Conservation (phyloP, 2,113 vertebrate genomes). For the Lamprologus lemairii region DNA sequence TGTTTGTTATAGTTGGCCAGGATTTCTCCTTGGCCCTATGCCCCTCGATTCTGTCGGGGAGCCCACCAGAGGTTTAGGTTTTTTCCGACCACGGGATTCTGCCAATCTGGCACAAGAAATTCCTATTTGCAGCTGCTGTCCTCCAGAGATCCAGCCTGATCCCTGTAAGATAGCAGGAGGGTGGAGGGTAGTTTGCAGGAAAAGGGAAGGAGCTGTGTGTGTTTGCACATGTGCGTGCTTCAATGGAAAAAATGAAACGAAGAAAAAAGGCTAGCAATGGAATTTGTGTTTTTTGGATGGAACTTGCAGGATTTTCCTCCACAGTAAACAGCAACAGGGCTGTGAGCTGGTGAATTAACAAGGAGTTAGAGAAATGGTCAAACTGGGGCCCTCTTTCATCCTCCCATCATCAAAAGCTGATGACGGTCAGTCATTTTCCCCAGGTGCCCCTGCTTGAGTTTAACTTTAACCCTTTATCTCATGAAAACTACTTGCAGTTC, state of each 20-base stretch:
- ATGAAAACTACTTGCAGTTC: not conserved
- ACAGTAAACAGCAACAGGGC: constrained; percentile 78
- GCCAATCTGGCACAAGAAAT: constrained; percentile 77
- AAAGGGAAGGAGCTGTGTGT: constrained; percentile 54
- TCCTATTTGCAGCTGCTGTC: constrained; percentile 75
- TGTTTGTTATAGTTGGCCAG: constrained; percentile 86
- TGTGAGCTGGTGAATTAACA: constrained; percentile 61
- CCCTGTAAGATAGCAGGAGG: constrained; percentile 75
- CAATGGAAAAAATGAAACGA: constrained; percentile 79
- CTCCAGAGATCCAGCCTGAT: constrained; percentile 73
- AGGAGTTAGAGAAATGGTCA: constrained; percentile 24
- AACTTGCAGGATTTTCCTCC: constrained; percentile 78
- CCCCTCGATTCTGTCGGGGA: constrained; percentile 75
- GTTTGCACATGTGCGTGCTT: constrained; percentile 27
- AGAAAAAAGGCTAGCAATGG: constrained; percentile 61
- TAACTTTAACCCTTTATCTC: not conserved
- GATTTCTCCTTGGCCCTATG: constrained; percentile 65
- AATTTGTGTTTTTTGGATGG: constrained; percentile 72
- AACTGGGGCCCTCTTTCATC: constrained; percentile 31
- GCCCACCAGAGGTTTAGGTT: constrained; percentile 67
- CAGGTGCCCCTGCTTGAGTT: not conserved
- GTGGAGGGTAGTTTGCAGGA: constrained; percentile 51
- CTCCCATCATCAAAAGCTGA: constrained; percentile 11
- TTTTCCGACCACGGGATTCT: constrained; percentile 72
- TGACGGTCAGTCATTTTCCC: not conserved